Conservation (phyloP, 92 coral and sea anemone species). For the Blastomussa wellsi region DNA sequence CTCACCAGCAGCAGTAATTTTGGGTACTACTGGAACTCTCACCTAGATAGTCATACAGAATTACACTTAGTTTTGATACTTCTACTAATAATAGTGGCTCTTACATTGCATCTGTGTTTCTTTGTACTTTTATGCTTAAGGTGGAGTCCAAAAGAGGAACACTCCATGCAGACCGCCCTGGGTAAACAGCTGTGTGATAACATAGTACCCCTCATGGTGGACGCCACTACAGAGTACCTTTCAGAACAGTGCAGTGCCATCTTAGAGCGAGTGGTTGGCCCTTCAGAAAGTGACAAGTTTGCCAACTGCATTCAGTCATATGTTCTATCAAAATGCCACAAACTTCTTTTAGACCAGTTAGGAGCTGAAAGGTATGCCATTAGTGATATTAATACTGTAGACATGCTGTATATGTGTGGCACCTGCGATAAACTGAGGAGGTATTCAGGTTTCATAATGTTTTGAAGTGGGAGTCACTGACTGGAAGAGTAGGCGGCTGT, state of each 20-base stretch:
- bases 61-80: too few species aligned
- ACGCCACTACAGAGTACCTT: constrained; percentile 91
- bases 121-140: constrained; percentile 31
- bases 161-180: constrained; percentile 72
- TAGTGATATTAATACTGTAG: too few species aligned
- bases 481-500: too few species aligned
- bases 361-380: constrained; percentile 69
- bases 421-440: too few species aligned
- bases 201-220: constrained; percentile 81
- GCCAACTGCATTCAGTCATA: constrained; percentile 77
- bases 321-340: constrained; percentile 84
- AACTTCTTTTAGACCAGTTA: constrained; percentile 85
- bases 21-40: too few species aligned
- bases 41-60: too few species aligned
- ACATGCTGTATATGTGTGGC: too few species aligned
- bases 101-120: background rate
- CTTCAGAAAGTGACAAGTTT: constrained; percentile 84
- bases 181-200: constrained; percentile 72
- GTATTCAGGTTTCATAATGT: too few species aligned
- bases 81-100: too few species aligned
- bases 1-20: too few species aligned
- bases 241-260: constrained; percentile 70
- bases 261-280: constrained; percentile 82
- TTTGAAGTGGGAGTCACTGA: too few species aligned
- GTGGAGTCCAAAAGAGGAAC: constrained; percentile 88